Percentiles rank a stretch among this genome's conserved stretches.
phyloP scores from a whole-genome alignment of 2,888 invertebrate species.

The Drosophila hamatofila region DNA sequence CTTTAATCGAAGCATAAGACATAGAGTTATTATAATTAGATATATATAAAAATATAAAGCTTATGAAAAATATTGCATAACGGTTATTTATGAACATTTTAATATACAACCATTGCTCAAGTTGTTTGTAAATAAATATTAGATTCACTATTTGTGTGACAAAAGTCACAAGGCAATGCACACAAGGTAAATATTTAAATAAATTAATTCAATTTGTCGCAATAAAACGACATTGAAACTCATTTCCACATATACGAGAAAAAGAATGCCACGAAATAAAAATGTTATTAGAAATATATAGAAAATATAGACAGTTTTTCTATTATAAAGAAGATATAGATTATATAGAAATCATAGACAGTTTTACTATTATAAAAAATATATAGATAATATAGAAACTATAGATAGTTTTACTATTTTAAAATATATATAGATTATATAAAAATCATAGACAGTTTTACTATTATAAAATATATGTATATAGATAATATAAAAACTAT shows the following conservation, averaged over 20 bases:
- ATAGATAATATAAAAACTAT: background rate
- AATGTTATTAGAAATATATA: background rate
- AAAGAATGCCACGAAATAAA: background rate
- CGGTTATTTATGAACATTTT: too few relatives aligned
- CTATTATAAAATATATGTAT: background rate
- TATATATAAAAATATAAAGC: background rate
- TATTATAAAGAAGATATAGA: background rate
- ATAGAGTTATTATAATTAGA: slow-evolving; percentile 7
- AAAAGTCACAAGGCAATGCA: background rate
- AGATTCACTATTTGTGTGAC: background rate
- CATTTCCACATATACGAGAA: background rate
- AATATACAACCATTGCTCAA: background rate
- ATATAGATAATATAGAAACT: background rate
- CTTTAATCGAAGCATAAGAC: slow-evolving; percentile 57
- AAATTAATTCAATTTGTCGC: background rate
- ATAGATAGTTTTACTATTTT: background rate
- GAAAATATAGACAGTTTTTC: background rate
- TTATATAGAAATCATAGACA: too few relatives aligned
- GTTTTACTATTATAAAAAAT: background rate
- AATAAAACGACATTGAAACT: slow-evolving; percentile 5
- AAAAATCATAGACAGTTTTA: too few relatives aligned
- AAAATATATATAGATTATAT: background rate
- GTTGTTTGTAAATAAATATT: background rate
- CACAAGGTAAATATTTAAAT: slow-evolving; percentile 9
- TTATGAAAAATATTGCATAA: background rate